phyloP scores from a whole-genome alignment of 2,113 vertebrate genomes.

The Hepsetus odoe region DNA sequence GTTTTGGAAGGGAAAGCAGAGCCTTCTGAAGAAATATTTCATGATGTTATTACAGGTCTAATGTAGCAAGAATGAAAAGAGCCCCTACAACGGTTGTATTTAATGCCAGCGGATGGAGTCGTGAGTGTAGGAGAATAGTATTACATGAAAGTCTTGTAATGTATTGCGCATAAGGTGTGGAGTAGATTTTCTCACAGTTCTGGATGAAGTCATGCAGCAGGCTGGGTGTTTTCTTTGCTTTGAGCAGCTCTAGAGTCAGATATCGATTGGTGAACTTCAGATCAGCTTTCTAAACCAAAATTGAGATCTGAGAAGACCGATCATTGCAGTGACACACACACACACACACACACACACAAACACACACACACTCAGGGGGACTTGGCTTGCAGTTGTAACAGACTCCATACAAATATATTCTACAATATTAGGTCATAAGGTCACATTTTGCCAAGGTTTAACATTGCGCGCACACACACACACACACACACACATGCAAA shows the following conservation, averaged over 20 bases:
- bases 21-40: neutral
- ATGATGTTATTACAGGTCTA: neutral
- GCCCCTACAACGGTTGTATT: neutral
- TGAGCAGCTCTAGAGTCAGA: conserved; percentile 27
- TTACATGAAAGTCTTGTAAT: conserved; percentile 9
- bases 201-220: conserved; percentile 19
- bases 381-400: conserved; percentile 26
- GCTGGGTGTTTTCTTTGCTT: conserved; percentile 36
- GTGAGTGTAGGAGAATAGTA: conserved; percentile 10
- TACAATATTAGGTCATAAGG: neutral
- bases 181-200: conserved; percentile 8
- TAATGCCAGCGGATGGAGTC: neutral
- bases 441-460: neutral
- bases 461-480: neutral
- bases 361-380: neutral
- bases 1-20: neutral
- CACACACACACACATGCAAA: neutral
- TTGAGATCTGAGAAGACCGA: conserved; percentile 36
- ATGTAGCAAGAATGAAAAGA: neutral
- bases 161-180: conserved; percentile 2
- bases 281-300: conserved; percentile 42
- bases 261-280: conserved; percentile 47
- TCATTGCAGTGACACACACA: conserved; percentile 23
- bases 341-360: too few species aligned
- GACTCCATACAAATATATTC: conserved; percentile 38